Evolutionary conservation across 2,113 vertebrate genomes (phyloP), one percentile per base, ranked within the genome.

Genomic region (Heptranchias perlo): DNA sequence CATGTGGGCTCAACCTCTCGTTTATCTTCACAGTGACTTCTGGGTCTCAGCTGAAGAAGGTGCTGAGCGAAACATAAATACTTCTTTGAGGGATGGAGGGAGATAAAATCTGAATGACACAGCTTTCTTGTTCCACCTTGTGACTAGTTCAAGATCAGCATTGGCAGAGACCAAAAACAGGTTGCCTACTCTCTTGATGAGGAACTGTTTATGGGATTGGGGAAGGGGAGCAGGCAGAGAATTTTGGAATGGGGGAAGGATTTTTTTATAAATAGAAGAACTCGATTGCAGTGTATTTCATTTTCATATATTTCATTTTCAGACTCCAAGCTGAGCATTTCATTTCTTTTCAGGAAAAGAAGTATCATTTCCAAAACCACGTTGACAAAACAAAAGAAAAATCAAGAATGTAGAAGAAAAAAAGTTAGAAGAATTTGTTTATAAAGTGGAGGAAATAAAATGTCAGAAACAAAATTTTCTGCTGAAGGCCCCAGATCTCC

Each of bases 361-460:
- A 99, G 97, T 99, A 99, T 5, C 98, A 98, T 95, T 98, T 99
- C 96, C 99, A 99, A 97, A 99, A 99, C 97, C 99, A 99, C 96
- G 99, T 99, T 96, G 99, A 99, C 96, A 99, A 98, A 96, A 99
- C 99, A 99, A 99, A 99, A 97, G 99, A 99, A 97, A 99, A 98
- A 96, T 99, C 87, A 99, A 98, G 96, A 99, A 98, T 0, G 98
- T 99, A 4, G 99, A 99, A 96, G 99, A 99, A 97, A 99, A 98
- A 96, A n/a, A n/a, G n/a, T 99, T 99, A 96, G 99, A 99, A 97
- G 98, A 99, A 96, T 99, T 99, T 98, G 99, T 99, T 87, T 99
- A 99, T 97, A 98, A 98, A 11, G 8, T 58, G 58, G 4, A 5
- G 58, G 58, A 2, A 2, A 58, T 10, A 6, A n/a, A 58, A 58